Base-by-base conservation (phyloP, 1,140 invertebrate genomes). In the Acromyrmex heyeri region DNA sequence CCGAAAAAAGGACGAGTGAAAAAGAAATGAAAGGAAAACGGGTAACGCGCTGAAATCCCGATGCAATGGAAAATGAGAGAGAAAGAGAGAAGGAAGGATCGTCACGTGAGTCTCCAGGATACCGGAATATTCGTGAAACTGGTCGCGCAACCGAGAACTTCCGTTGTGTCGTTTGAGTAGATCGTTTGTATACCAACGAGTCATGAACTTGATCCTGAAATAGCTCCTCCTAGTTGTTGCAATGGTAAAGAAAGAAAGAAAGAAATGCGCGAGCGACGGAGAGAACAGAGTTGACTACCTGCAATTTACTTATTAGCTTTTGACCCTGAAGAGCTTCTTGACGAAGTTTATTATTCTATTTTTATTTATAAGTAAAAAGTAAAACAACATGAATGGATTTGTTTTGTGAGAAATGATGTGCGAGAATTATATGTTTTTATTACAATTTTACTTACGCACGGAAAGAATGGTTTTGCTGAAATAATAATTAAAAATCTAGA, bases 141-240 rank as follows among this genome's bases (percentile, higher is more conserved):
- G 38, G 21, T 38, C 34, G 50, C 18, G 24, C 34, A 57, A 61
- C 55, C 44, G 70, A 83, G 57, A 79, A 69, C 61, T 86, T 81
- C n/a, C 81, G 62, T 48, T 50, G 34, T 59, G 69, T 50, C 27
- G 75, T 76, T 85, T 82, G 69, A 70, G 70, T 76, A 65, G 75
- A 86, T 89, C 88, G 88, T 73, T 78, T n/a, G 85, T 75, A 59
- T 57, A 86, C 73, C 81, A 87, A 89, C 70, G 85, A 87, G 72
- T 67, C 77, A 72, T 77, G 87, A 89, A 87, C 87, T 73, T 76
- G 59, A 65, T 34, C 38, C 77, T 61, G 87, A 89, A 89, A 87
- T 87, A 87, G 83, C 69, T 61, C 34, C 50, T 27, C 65, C 50
- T 38, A 38, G 24, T 81, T 38, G 34, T 73, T 57, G 55, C 61